Percentiles rank a stretch among this genome's conserved stretches.
Conservation (phyloP, 2,888 invertebrate genomes). For the Agelastica alni region DNA sequence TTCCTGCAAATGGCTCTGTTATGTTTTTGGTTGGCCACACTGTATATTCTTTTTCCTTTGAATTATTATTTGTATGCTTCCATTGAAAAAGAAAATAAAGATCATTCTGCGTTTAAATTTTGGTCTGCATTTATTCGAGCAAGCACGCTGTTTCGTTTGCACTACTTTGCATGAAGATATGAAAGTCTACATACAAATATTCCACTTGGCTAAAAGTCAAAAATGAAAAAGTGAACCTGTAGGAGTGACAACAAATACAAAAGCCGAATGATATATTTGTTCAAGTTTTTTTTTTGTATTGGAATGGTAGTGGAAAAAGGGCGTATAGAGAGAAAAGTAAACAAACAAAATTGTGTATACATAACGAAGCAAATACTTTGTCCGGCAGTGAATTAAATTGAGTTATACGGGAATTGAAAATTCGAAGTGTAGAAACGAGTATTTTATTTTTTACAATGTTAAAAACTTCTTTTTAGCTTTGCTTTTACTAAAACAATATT, state of each 20-base stretch:
- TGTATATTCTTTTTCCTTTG: no score
- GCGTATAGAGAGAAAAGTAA: slow-evolving; percentile 13
- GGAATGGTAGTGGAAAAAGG: slow-evolving; percentile 11
- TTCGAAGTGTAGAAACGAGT: neutral
- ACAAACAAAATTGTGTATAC: slow-evolving; percentile 21
- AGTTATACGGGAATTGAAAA: neutral
- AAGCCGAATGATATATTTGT: slow-evolving; percentile 7
- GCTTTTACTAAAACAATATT: no score
- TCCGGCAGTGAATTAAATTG: neutral
- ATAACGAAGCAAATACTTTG: slow-evolving; percentile 18
- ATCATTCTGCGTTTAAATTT: no score
- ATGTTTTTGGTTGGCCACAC: no score
- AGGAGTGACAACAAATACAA: neutral
- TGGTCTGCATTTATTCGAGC: no score
- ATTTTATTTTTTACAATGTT: no score
- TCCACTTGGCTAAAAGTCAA: neutral
- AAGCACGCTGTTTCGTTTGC: no score
- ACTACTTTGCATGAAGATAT: neutral
- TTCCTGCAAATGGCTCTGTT: no score
- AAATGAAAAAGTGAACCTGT: slow-evolving; percentile 6
- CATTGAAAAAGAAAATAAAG: no score
- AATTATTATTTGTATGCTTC: no score
- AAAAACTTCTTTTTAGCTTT: no score
- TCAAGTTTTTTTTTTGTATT: slow-evolving; percentile 8
- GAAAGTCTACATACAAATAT: neutral